phyloP scores from a whole-genome alignment of 2,888 invertebrate genomes.

The Thecocarcelia acutangulata region DNA sequence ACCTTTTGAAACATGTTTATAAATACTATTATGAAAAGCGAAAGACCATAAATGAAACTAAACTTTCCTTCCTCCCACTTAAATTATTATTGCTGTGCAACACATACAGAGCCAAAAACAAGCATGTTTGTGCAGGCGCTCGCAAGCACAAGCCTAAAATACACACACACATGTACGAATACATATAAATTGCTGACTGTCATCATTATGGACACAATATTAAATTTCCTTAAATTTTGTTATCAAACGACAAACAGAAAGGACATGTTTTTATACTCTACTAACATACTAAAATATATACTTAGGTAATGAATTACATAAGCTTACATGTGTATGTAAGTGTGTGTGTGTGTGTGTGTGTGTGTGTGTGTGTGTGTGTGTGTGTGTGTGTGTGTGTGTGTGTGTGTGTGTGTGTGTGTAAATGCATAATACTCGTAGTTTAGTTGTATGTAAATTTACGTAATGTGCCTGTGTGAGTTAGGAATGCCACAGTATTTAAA shows the following conservation, averaged over 20 bases:
- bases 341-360: background rate
- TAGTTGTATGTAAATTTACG: background rate
- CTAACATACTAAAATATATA: constrained; percentile 38
- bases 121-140: background rate
- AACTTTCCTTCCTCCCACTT: background rate
- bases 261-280: constrained; percentile 37
- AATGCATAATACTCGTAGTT: background rate
- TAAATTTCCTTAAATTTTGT: constrained; percentile 59
- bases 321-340: background rate
- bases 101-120: background rate
- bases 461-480: background rate
- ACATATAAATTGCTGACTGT: constrained; percentile 63
- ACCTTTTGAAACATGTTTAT: constrained; percentile 23
- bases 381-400: background rate
- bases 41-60: constrained; percentile 20
- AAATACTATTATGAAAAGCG: constrained; percentile 39
- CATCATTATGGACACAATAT: constrained; percentile 59
- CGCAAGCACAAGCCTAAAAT: constrained; percentile 7
- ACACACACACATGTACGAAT: too few species aligned
- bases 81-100: background rate
- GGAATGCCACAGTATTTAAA: constrained; percentile 1
- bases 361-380: background rate
- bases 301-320: background rate
- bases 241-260: constrained; percentile 38
- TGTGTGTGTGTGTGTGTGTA: background rate